Conservation (phyloP, 2,797 vertebrate species). For the Mionectes olivaceus region DNA sequence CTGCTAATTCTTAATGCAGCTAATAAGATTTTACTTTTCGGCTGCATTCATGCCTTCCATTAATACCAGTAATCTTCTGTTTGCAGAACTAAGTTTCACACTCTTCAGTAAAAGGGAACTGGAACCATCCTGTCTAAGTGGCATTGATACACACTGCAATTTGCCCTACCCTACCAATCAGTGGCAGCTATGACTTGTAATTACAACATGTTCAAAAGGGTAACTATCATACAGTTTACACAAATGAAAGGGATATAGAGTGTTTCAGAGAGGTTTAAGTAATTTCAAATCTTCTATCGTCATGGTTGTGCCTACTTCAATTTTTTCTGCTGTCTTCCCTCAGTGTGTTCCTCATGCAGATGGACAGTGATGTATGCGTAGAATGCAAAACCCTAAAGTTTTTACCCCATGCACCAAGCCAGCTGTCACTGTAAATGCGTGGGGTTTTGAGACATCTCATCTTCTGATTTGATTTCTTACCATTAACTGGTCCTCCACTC, state of each 20-base stretch:
- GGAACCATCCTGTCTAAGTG: not conserved
- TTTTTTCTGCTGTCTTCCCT: not conserved
- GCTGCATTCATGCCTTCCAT: constrained; percentile 14
- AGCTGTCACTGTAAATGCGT: not conserved
- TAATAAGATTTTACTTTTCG: constrained; percentile 55
- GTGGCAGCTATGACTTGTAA: not conserved
- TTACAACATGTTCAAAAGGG: not conserved
- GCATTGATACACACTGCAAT: not conserved
- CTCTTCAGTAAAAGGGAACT: not conserved
- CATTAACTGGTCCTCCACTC: not conserved
- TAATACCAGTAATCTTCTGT: constrained; percentile 37
- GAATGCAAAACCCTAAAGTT: not conserved
- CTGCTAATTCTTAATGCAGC: constrained; percentile 39
- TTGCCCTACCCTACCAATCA: not conserved
- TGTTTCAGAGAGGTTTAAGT: not conserved
- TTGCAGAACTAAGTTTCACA: constrained; percentile 25
- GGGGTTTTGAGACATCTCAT: not conserved
- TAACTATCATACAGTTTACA: not conserved
- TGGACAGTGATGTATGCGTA: not conserved
- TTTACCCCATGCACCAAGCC: not conserved
- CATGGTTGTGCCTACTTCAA: not conserved
- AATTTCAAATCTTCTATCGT: not conserved
- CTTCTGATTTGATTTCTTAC: not conserved
- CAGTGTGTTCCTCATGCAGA: not conserved
- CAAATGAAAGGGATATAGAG: not conserved